Base-by-base conservation (phyloP, 2,797 vertebrate species). In the Tarsius wallacei region DNA sequence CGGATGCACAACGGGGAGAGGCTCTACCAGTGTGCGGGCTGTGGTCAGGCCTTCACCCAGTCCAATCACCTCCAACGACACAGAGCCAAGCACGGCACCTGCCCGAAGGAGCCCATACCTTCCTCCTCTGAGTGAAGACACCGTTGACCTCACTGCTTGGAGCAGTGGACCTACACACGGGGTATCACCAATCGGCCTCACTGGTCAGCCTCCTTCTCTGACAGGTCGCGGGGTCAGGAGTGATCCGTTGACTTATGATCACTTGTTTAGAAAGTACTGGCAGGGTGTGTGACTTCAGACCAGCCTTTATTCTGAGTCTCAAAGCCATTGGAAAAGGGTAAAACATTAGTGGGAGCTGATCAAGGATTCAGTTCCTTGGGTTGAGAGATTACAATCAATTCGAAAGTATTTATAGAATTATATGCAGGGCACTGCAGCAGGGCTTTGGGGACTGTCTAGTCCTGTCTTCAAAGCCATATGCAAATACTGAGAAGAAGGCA, bases 1-100 rank as follows among this genome's bases (percentile, higher is more conserved):
- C 87, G 94, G 14, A 96, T 96, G 81, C 99, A 99, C 97, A 97
- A 57, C 1, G 91, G 82, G 0, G 78, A 97, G 71, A 87, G 90
- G 70, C 95, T 95, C 1, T 97, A 91, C 47, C 82, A 85, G 13
- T 98, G 96, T 94, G 78, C 64, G 28, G 84, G 74, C 91, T 89
- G 93, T 17, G 96, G 96, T 66, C 97, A 90, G 94, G 91, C 94
- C 70, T 97, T 97, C 84, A 95, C 89, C 49, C 11, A 71, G 11
- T 96, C 93, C 83, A 95, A 61, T n/a, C 97, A 97, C 76, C 96
- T 96, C 71, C 93, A 94, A n/a, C 33, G 93, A 59, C 97, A 97
- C 77, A 31, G 42, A n/a, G 66, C 91, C 86, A 93, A 91, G 80
- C 97, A 90, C 1, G 21, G 28, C 66, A 36, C 28, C 47, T 93